Evolutionary conservation across 2,113 vertebrate species (phyloP).

Genomic region (Dipodomys spectabilis): DNA sequence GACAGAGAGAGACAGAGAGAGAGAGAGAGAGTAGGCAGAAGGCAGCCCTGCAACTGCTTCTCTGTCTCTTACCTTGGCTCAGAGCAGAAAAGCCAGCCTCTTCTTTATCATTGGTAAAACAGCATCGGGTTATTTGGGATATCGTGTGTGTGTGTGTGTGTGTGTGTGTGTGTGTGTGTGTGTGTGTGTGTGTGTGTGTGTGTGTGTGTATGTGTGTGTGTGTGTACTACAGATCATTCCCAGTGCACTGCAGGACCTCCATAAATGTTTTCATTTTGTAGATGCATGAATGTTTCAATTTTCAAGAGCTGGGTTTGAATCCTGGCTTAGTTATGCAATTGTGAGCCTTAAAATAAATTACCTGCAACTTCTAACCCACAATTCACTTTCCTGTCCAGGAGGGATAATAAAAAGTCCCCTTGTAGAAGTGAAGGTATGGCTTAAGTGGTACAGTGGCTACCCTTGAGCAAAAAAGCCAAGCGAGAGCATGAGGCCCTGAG

Average conservation of each 20-base stretch:
- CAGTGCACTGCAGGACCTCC: background rate
- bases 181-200: background rate
- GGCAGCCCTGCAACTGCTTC: background rate
- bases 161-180: background rate
- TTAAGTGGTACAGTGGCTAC: too few species aligned
- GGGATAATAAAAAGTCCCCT: background rate
- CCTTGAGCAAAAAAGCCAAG: too few species aligned
- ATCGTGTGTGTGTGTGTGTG: background rate
- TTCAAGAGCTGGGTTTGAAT: background rate
- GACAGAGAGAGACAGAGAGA: background rate
- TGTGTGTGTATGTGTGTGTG: background rate
- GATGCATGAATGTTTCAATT: background rate
- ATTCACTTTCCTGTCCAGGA: background rate
- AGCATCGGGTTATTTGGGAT: background rate
- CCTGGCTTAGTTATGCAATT: background rate
- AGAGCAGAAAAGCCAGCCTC: background rate
- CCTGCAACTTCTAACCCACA: background rate
- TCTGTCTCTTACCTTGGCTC: background rate
- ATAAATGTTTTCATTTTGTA: background rate
- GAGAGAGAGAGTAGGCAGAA: background rate
- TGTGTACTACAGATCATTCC: background rate
- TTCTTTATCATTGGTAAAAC: background rate
- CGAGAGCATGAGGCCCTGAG: too few species aligned
- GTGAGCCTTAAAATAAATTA: background rate
- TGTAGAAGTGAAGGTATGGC: too few species aligned